These are phyloP conservation scores for Syrista parreyssii DNA, from an alignment of 2,888 invertebrate genomes.

Conservation along the genomic window DNA sequence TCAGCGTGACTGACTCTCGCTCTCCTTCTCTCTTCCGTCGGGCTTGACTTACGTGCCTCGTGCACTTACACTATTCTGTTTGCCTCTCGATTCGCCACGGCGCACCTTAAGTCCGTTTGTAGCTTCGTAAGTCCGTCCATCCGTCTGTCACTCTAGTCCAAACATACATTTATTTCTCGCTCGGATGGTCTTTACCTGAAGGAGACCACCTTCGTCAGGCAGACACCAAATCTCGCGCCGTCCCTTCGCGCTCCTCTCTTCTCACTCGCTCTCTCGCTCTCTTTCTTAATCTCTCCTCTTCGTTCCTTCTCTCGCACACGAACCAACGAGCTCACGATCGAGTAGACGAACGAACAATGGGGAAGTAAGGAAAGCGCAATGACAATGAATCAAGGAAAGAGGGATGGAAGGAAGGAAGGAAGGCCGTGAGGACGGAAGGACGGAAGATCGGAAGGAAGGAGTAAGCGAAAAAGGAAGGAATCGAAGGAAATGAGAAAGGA, in stretches of 20 bases:
- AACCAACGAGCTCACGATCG: no score
- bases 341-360: no score
- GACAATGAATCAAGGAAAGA: neutral
- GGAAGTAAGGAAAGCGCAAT: no score
- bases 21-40: no score
- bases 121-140: constrained; percentile 18
- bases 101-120: constrained; percentile 27
- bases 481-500: constrained; percentile 6
- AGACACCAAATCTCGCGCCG: constrained; percentile 14
- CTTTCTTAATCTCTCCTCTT: constrained; percentile 15
- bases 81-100: constrained; percentile 57
- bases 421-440: neutral
- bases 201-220: constrained; percentile 17
- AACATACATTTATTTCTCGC: constrained; percentile 48
- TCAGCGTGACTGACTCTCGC: constrained; percentile 44
- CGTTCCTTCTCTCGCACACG: constrained; percentile 1
- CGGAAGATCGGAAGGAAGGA: neutral
- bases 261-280: constrained; percentile 11
- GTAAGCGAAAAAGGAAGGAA: neutral
- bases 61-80: constrained; percentile 37
- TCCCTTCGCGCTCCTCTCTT: constrained; percentile 28
- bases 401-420: neutral
- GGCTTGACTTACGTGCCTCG: constrained; percentile 16
- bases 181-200: constrained; percentile 9
- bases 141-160: constrained; percentile 41